These are phyloP conservation scores for Thecophora atra DNA, from an alignment of 2,888 invertebrate genomes.

Conservation along the genomic window DNA sequence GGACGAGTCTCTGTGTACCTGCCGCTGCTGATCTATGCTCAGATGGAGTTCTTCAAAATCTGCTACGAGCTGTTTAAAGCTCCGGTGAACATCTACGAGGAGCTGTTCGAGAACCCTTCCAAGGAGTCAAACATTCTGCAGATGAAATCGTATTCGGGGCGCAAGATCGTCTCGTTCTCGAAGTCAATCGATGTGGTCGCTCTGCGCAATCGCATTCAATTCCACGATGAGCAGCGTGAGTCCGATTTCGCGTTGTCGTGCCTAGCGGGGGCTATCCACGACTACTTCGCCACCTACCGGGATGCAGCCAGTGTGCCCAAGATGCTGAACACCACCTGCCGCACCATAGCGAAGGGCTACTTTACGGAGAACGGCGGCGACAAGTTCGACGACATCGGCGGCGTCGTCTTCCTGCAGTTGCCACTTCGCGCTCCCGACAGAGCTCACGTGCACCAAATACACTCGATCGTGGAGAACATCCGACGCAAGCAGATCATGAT, in stretches of 20 bases:
- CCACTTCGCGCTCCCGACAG: constrained; percentile 56
- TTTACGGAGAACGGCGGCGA: constrained; percentile 59
- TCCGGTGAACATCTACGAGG: constrained; percentile 62
- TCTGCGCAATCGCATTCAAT: constrained; percentile 53
- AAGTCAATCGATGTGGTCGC: constrained; percentile 61
- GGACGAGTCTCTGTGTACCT: constrained; percentile 58
- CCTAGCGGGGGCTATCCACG: constrained; percentile 58
- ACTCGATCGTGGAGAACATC: constrained; percentile 58
- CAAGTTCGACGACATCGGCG: constrained; percentile 59
- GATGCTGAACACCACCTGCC: constrained; percentile 60
- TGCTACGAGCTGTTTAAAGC: constrained; percentile 60
- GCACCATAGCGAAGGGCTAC: constrained; percentile 62
- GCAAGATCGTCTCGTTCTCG: constrained; percentile 63
- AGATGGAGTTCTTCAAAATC: constrained; percentile 59
- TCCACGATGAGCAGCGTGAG: constrained; percentile 54
- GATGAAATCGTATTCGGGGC: constrained; percentile 62
- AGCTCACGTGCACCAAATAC: constrained; percentile 54
- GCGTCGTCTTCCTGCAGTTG: constrained; percentile 62
- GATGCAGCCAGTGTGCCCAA: constrained; percentile 52
- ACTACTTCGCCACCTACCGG: constrained; percentile 56
- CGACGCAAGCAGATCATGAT: constrained; percentile 61
- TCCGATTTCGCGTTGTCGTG: constrained; percentile 62
- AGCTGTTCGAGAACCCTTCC: constrained; percentile 57
- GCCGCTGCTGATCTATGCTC: constrained; percentile 59
- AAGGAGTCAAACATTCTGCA: constrained; percentile 62